A percentile compares a stretch with the other conserved stretches of the same genome.
phyloP scores from a whole-genome alignment of 2,797 vertebrate genomes.

The Lates japonicus region DNA sequence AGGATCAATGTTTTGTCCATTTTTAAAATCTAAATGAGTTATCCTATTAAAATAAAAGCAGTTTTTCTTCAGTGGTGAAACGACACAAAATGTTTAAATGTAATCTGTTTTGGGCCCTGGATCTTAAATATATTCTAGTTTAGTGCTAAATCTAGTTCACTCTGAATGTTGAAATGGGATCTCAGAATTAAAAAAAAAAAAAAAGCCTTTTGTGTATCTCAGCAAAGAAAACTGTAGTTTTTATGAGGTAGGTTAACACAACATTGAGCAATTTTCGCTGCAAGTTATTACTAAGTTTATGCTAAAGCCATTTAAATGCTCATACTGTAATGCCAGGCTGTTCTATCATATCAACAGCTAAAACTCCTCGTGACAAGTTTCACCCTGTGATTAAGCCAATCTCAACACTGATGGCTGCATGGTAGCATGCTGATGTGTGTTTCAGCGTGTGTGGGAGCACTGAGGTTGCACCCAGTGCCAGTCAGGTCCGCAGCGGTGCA shows the following conservation, averaged over 20 bases:
- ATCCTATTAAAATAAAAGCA: background rate
- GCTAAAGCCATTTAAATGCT: constrained; percentile 41
- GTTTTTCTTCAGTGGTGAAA: background rate
- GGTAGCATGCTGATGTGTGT: constrained; percentile 28
- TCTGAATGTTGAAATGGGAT: constrained; percentile 18
- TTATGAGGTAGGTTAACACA: constrained; percentile 24
- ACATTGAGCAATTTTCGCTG: constrained; percentile 41
- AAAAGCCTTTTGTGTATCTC: background rate
- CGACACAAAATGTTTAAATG: background rate
- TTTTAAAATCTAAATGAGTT: constrained; percentile 7
- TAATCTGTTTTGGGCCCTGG: background rate
- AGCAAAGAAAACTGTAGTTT: constrained; percentile 39
- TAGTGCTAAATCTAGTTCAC: constrained; percentile 2
- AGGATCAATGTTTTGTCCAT: background rate
- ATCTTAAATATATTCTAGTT: background rate
- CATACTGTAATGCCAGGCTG: constrained; percentile 13
- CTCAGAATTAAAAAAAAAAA: constrained; percentile 9
- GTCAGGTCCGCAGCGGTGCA: constrained; percentile 21
- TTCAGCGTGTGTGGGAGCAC: constrained; percentile 13
- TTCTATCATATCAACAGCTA: constrained; percentile 30
- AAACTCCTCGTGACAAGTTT: constrained; percentile 29
- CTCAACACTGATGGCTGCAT: constrained; percentile 21
- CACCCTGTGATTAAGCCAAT: constrained; percentile 22
- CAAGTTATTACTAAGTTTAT: constrained; percentile 19
- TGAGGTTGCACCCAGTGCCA: background rate